Base-by-base conservation (phyloP, 2,888 invertebrate species). In the Rotaria socialis region DNA sequence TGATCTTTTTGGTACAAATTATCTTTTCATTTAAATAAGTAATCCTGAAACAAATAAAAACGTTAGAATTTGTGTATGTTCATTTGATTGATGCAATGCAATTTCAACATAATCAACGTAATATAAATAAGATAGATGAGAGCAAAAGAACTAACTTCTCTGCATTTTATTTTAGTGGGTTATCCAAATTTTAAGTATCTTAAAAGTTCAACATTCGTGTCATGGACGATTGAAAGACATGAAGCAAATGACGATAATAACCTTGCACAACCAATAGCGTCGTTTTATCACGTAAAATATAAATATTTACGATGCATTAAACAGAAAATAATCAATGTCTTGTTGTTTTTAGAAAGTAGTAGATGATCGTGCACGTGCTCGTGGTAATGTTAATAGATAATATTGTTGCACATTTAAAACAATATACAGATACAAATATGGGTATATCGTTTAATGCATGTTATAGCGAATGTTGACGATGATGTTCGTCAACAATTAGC, bases 231-330 rank as follows among this genome's bases (percentile, higher is more conserved):
- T 24, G 93, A 93, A 50, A 89, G 95, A 87, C 94, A 94, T 90
- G 94, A 95, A 89, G 94, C 94, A 87, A 94, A 93, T 6, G 94
- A 95, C 90, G 96, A 96, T 88, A 97, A 97, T 90, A 96, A 98
- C 91, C 97, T 94, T 91, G 93, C 94, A 16, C 98, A 99, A 92
- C 94, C 94, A 0, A 93, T 94, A 41, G 90, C 92, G 0, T 35
- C 35, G 35, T 96, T 97, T 91, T 98, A 95, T 93, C 93, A 93
- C 35, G 67, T 67, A 67, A 67, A 67, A 16, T 19, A 67, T 19
- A 35, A 16, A 14, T 14, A 5, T 35, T 14, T 11, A 14, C 11
- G 14, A 52, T 11, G 14, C 8, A 52, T 14, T 11, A 52, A 14
- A 14, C 11, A 35, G 35, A 35, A 35, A 35, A 35, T 35, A 35